Evolutionary conservation across 2,888 invertebrate species (phyloP), one percentile per base, ranked within the genome.

Genomic region (Hypercompe scribonia): DNA sequence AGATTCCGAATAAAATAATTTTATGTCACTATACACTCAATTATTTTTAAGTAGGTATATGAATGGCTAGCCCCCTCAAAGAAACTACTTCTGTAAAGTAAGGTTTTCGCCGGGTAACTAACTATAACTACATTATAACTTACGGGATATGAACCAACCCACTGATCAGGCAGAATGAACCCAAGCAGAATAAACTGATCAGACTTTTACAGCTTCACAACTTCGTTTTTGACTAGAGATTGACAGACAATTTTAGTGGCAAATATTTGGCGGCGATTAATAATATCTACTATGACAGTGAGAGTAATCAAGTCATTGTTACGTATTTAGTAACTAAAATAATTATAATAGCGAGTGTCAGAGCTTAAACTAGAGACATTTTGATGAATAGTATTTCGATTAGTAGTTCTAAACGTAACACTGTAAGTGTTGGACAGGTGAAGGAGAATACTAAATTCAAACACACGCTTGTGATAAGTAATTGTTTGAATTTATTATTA

Each of bases 231-330:
- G 28, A 65, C 42, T 65, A 10, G 28, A 18, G 65, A 10, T 28
- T 42, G 10, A 42, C 28, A 65, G 39, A 42, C 18, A 42, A 39
- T 18, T 42, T 21, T 21, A 42, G 28, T 8, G 4, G 28, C 10
- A 65, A 65, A 65, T n/a, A n/a, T n/a, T 65, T 65, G 18, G n/a
- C n/a, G n/a, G n/a, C n/a, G n/a, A n/a, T 42, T 18, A 28, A 65
- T 42, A 39, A 65, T 42, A 65, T 39, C 42, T 39, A 65, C 28
- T 28, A 28, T 54, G 24, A 24, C 24, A 50, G 24, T 50, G n/a
- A 54, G n/a, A 54, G n/a, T n/a, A 54, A 54, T 54, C n/a, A 54
- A n/a, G 50, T 11, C 50, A n/a, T 54, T 54, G 58, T 58, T 58
- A 15, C 15, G 28, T 58, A 13, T 58, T n/a, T 58, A 13, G 28